These are phyloP conservation scores for Ciconia maguari DNA, from an alignment of 2,113 vertebrate genomes.

Conservation along the genomic window DNA sequence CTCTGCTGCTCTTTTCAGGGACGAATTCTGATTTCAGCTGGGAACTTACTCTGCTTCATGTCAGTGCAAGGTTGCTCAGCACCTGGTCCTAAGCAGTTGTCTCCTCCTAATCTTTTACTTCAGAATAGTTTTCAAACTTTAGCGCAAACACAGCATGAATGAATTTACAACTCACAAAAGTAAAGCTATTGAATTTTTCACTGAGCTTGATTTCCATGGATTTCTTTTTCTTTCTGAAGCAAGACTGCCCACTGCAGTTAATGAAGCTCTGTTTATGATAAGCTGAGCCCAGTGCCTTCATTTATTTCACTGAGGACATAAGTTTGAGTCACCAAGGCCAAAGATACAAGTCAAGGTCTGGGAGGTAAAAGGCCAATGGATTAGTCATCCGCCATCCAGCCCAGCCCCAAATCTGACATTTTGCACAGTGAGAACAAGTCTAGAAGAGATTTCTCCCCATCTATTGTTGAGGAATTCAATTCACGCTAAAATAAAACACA, in stretches of 20 bases:
- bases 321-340: conserved; percentile 73
- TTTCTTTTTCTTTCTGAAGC: neutral
- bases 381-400: conserved; percentile 65
- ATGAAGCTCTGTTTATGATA: neutral
- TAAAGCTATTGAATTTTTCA: neutral
- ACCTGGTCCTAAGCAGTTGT: neutral
- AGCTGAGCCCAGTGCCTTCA: conserved; percentile 32
- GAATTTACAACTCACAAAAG: neutral
- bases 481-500: neutral
- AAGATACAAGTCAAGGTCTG: conserved; percentile 65
- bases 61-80: neutral
- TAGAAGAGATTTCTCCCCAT: conserved; percentile 1
- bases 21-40: neutral
- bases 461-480: conserved; percentile 25
- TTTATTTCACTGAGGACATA: neutral
- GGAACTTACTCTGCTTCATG: neutral
- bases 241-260: neutral
- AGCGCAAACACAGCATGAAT: neutral
- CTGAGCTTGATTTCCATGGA: neutral
- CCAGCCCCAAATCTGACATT: conserved; percentile 71
- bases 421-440: conserved; percentile 59
- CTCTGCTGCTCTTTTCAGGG: neutral
- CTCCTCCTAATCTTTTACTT: neutral
- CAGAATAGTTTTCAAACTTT: neutral
- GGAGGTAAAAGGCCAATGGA: conserved; percentile 64